phyloP scores from a whole-genome alignment of 1,140 invertebrate genomes.

The Cydia splendana region DNA sequence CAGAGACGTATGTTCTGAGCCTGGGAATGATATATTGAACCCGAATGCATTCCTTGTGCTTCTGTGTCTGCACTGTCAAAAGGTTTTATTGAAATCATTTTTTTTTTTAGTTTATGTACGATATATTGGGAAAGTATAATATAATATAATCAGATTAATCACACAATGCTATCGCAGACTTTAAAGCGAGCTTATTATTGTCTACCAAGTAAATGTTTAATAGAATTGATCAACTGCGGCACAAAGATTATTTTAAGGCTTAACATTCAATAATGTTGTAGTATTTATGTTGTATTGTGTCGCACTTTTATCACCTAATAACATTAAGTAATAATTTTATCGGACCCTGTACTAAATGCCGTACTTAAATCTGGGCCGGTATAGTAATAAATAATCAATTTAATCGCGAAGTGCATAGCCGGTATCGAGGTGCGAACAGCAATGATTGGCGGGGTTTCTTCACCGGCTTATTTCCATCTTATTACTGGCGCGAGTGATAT shows the following conservation, averaged over 20 bases:
- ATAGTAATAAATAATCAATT: neutral
- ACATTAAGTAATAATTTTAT: too few species aligned
- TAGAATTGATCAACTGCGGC: too few species aligned
- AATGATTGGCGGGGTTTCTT: constrained; percentile 74
- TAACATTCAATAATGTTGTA: too few species aligned
- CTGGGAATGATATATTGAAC: constrained; percentile 32
- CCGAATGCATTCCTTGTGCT: constrained; percentile 27
- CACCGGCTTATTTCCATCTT: constrained; percentile 77
- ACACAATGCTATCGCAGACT: neutral
- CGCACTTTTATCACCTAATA: too few species aligned
- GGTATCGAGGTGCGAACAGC: constrained; percentile 54
- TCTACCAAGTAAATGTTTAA: too few species aligned
- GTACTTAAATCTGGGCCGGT: too few species aligned
- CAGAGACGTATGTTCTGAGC: constrained; percentile 32
- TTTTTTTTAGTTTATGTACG: constrained; percentile 36
- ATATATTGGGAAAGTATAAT: neutral
- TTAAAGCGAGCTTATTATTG: too few species aligned
- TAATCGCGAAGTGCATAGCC: constrained; percentile 32
- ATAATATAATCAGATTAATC: neutral
- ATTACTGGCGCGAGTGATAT: constrained; percentile 75
- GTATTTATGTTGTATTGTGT: too few species aligned
- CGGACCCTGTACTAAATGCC: too few species aligned
- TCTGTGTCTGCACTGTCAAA: constrained; percentile 30
- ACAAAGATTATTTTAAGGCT: too few species aligned
- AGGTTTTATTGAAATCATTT: constrained; percentile 30